Base-by-base conservation (phyloP, 37 sponge, comb jelly and placozoan species). In the Eunapius fragilis region DNA sequence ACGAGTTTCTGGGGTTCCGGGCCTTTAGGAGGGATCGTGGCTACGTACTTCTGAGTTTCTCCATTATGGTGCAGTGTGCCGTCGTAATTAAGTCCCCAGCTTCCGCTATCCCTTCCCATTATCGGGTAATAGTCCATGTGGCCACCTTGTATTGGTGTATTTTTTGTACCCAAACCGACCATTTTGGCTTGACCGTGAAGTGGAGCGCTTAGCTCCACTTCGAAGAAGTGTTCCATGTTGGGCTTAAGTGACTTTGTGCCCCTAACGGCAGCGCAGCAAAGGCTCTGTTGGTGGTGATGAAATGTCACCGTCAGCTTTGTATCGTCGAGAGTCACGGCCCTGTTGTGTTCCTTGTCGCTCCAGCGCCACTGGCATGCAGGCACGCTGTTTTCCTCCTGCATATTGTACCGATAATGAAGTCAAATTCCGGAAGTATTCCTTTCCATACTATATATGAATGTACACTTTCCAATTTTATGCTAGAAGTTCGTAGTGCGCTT, bases 151-250 rank as follows among this genome's bases (percentile, higher is more conserved):
- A 93, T 49, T 3, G 37, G 47, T 14, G 84, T 72, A 75, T 83
- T 72, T 31, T 71, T 81, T 0, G 87, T 90, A 0, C 91, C 91
- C 12, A 93, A 71, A 31, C 94, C 94, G 10, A 93, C 88, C 86
- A 87, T 87, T n/a, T 88, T 47, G 36, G 91, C 94, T 26, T 87
- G 75, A 13, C 94, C 94, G 68, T 84, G 74, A n/a, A 90, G 90
- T 13, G 94, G 94, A 2, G 74, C 73, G 19, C 67, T 37, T 85
- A 93, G 70, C n/a, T 89, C 85, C n/a, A 93, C 88, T 50, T 93
- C 91, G 75, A 93, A 93, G 87, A 80, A 87, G 67, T 93, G 94
- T 34, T 93, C 94, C 94, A 93, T 93, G 71, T 90, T 87, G 14
- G 78, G 28, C 5, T 23, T 70, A 14, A 93, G 86, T 9, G 90